A percentile compares a stretch with the other conserved stretches of the same genome.
phyloP scores from a whole-genome alignment of 2,888 invertebrate genomes.

The Drosophila anomelani region DNA sequence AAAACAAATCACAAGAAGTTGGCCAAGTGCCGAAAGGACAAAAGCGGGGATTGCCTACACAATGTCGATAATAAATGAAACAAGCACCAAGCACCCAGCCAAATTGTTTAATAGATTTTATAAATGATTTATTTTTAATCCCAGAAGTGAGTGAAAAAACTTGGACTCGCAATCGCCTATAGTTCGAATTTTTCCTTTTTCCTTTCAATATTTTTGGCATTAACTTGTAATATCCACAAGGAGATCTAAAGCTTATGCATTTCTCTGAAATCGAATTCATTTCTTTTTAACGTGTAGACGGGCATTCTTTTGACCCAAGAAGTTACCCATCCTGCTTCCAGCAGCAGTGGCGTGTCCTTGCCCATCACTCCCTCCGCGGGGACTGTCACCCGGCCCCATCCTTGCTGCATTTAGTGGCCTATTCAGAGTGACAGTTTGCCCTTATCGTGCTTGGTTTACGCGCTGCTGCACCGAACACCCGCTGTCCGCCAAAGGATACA shows the following conservation, averaged over 20 bases:
- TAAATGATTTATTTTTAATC: background rate
- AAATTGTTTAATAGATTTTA: background rate
- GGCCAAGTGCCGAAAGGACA: constrained; percentile 31
- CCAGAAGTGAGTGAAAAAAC: background rate
- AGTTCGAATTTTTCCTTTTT: too few species aligned
- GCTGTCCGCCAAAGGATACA: constrained; percentile 1
- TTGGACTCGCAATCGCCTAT: background rate
- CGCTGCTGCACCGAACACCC: constrained; percentile 53
- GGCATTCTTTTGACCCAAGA: constrained; percentile 3
- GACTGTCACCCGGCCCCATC: background rate
- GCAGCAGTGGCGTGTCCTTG: constrained; percentile 5
- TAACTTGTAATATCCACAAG: background rate
- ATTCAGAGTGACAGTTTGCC: constrained; percentile 70
- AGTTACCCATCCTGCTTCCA: constrained; percentile 1
- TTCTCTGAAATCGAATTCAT: background rate
- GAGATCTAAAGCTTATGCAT: background rate
- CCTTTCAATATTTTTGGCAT: too few species aligned
- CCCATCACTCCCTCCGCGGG: background rate
- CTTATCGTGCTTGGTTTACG: constrained; percentile 70
- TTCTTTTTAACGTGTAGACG: background rate
- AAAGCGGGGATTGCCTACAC: background rate
- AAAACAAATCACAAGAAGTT: constrained; percentile 44
- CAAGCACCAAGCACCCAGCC: too few species aligned
- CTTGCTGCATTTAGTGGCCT: constrained; percentile 67
- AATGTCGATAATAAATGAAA: background rate